Conservation (phyloP, 2,797 vertebrate genomes). For the Cebuella pygmaea region DNA sequence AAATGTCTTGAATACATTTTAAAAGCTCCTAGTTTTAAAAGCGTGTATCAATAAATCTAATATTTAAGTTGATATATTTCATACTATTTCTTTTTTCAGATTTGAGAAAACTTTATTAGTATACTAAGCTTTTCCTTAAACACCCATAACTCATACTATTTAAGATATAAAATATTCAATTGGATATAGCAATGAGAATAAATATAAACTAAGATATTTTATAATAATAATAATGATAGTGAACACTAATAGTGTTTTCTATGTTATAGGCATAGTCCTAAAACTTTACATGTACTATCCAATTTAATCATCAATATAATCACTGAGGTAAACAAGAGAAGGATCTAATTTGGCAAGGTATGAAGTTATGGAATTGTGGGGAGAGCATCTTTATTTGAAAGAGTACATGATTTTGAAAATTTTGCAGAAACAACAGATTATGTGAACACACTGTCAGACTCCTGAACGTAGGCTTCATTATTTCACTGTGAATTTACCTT, state of each 20-base stretch:
- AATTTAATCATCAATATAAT: neutral
- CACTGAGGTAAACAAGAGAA: neutral
- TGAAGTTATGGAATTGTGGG: neutral
- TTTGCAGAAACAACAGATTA: neutral
- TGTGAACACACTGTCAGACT: neutral
- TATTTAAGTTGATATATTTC: neutral
- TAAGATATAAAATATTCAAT: neutral
- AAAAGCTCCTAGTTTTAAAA: neutral
- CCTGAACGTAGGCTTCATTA: neutral
- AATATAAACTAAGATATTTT: neutral
- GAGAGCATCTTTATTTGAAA: neutral
- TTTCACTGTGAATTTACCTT: neutral
- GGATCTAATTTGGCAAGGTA: neutral
- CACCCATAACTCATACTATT: neutral
- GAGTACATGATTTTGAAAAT: neutral
- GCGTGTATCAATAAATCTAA: neutral
- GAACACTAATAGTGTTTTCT: neutral
- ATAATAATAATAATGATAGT: neutral
- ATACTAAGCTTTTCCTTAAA: neutral
- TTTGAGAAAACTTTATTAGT: neutral
- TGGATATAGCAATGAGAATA: neutral
- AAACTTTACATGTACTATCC: neutral
- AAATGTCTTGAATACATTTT: slow-evolving; percentile 2
- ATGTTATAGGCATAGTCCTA: neutral
- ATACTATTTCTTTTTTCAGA: neutral